Percentiles rank a stretch among this genome's conserved stretches.
phyloP scores from a whole-genome alignment of 2,113 vertebrate species.

The Oenanthe melanoleuca region DNA sequence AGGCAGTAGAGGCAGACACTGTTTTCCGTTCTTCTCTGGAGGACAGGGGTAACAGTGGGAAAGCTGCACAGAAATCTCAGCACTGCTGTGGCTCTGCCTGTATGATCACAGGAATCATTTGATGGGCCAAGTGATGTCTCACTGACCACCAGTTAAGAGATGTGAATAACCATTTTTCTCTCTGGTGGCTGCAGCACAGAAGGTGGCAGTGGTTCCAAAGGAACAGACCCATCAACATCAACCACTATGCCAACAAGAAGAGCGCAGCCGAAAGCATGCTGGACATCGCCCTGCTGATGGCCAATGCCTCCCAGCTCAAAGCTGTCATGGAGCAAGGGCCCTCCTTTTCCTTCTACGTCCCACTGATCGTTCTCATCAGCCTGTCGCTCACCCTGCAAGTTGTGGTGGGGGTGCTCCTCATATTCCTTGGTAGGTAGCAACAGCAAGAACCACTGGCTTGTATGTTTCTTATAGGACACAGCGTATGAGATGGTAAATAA shows the following conservation, averaged over 20 bases:
- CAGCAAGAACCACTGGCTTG: neutral
- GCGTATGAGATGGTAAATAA: neutral
- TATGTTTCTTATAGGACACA: neutral
- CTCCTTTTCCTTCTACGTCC: constrained; percentile 80
- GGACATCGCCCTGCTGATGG: constrained; percentile 95
- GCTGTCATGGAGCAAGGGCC: constrained; percentile 89
- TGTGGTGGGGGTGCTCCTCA: constrained; percentile 89
- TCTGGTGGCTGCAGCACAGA: constrained; percentile 11
- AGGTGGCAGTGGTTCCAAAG: neutral
- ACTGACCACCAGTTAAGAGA: neutral
- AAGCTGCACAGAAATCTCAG: neutral
- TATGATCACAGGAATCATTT: neutral
- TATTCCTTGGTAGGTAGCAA: constrained; percentile 88
- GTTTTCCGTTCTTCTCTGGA: neutral
- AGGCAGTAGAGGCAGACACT: neutral
- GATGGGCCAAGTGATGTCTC: neutral
- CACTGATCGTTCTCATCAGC: constrained; percentile 87
- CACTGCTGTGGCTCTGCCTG: accelerated
- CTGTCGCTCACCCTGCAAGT: constrained; percentile 89
- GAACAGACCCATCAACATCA: constrained; percentile 84
- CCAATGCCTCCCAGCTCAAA: constrained; percentile 96
- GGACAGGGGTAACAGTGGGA: neutral
- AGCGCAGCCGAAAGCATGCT: constrained; percentile 96
- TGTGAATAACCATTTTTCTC: neutral
- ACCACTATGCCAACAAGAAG: constrained; percentile 98